These are phyloP conservation scores for Mellilla xanthometata DNA, from an alignment of 2,888 invertebrate species.

Conservation along the genomic window DNA sequence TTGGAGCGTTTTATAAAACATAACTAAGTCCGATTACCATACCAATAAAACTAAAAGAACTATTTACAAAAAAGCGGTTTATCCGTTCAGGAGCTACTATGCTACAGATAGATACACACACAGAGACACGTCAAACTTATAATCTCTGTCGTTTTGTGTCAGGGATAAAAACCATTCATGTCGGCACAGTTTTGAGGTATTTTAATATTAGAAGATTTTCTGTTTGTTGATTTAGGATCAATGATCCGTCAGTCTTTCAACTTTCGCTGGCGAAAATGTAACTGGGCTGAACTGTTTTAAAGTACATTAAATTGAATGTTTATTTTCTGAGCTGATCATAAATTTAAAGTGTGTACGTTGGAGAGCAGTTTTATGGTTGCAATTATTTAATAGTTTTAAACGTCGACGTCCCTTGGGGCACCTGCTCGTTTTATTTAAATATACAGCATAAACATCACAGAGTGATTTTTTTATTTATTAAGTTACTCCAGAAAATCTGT, in stretches of 20 bases:
- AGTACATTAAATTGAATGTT: slow-evolving; percentile 6
- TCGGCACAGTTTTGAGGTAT: not conserved
- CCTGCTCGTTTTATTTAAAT: slow-evolving; percentile 17
- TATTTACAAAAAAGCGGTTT: no score
- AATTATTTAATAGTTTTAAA: slow-evolving; percentile 13
- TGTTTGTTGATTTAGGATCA: slow-evolving; percentile 10
- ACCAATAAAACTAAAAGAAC: no score
- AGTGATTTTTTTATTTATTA: not conserved
- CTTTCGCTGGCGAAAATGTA: not conserved
- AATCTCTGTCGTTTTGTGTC: no score
- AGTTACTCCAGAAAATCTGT: not conserved
- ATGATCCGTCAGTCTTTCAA: slow-evolving; percentile 9
- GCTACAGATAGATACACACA: no score
- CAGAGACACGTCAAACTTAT: no score
- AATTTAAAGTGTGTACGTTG: slow-evolving; percentile 7
- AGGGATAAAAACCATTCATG: no score
- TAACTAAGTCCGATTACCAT: no score
- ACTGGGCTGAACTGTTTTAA: not conserved
- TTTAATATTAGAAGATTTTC: not conserved
- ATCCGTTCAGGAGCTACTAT: no score
- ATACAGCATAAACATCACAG: slow-evolving; percentile 5
- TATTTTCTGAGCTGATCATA: slow-evolving; percentile 6
- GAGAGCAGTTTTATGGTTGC: slow-evolving; percentile 4
- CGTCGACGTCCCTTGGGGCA: slow-evolving; percentile 11
- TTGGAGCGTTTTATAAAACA: no score